Conservation (phyloP, 2,113 vertebrate species). For the Perca schrenkii region DNA sequence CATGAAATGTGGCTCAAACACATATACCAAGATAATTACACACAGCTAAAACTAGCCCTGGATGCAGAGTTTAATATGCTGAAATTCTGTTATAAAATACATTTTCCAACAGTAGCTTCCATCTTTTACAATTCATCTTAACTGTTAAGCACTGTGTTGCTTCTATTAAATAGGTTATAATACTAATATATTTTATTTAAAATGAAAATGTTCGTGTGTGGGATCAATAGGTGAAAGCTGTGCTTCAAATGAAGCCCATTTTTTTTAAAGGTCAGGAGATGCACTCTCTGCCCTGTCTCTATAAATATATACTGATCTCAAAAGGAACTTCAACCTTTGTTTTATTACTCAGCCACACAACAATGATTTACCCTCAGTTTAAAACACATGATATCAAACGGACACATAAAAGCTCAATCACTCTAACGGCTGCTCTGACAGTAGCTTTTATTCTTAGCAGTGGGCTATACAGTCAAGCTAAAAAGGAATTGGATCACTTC, state of each 20-base stretch:
- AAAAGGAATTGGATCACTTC: not conserved
- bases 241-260: not conserved
- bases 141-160: not conserved
- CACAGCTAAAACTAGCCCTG: not conserved
- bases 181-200: not conserved
- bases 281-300: constrained; percentile 2
- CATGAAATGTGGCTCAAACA: not conserved
- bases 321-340: constrained; percentile 50
- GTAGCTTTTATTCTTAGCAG: not conserved
- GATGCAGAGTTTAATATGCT: not conserved
- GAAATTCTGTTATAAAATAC: not conserved
- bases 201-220: not conserved
- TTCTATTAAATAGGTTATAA: not conserved
- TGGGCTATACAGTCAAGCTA: not conserved
- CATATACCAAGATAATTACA: not conserved
- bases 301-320: constrained; percentile 14
- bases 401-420: not conserved
- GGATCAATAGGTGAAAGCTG: not conserved
- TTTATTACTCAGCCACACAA: not conserved
- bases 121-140: too few relatives aligned
- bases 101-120: not conserved
- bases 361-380: not conserved
- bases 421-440: not conserved
- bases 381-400: not conserved
- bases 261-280: not conserved